Evolutionary conservation across 2,888 invertebrate genomes (phyloP).

Genomic region (Pardosa pseudoannulata): DNA sequence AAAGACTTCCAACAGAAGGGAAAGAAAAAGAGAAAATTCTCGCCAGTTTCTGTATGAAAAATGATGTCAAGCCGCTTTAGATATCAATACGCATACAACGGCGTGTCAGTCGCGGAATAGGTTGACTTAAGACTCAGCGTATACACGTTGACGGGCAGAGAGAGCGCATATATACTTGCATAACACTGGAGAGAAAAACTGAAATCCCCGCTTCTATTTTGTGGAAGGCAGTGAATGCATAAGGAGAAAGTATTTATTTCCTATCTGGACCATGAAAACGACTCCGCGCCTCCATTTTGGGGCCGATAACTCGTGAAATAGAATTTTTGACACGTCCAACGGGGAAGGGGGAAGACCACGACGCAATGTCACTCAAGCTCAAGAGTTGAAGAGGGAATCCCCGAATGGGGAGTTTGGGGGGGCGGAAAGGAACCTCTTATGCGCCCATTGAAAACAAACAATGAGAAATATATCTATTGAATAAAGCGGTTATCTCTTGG

Average conservation of each 20-base stretch:
- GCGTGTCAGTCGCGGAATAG: background rate
- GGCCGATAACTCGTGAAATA: constrained; percentile 63
- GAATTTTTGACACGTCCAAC: constrained; percentile 64
- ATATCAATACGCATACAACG: background rate
- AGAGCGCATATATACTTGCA: background rate
- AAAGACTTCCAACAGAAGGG: too few species aligned
- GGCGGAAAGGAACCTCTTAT: constrained; percentile 5
- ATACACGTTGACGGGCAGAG: too few species aligned
- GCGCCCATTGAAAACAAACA: constrained; percentile 66
- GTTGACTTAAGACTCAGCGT: constrained; percentile 2
- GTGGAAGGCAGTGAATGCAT: constrained; percentile 54
- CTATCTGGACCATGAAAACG: constrained; percentile 13
- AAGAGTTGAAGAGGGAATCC: background rate
- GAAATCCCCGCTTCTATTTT: background rate
- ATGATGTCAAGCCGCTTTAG: constrained; percentile 9
- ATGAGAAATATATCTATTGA: constrained; percentile 49
- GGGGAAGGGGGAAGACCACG: background rate
- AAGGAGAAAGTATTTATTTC: constrained; percentile 62
- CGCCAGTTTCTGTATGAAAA: background rate
- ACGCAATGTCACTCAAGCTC: constrained; percentile 7
- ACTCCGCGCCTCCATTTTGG: background rate
- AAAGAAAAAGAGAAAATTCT: too few species aligned
- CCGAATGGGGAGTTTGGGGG: background rate
- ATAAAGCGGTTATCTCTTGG: constrained; percentile 45
- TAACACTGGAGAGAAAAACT: background rate